Base-by-base conservation (phyloP, 2,888 invertebrate species). In the Coleophora deauratella region DNA sequence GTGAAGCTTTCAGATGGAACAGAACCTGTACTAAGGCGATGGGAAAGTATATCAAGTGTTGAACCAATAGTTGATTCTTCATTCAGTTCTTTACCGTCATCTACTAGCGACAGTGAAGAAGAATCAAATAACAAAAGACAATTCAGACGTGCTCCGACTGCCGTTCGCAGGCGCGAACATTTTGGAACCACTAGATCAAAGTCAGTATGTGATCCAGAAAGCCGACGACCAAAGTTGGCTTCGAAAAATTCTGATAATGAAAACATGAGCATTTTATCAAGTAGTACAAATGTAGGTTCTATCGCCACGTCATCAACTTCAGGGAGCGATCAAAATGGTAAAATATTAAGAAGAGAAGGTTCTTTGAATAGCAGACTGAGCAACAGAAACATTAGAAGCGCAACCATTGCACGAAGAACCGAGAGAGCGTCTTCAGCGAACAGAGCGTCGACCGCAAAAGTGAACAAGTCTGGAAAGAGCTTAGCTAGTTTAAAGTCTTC, bases 21-120 rank as follows among this genome's bases (percentile, higher is more conserved):
- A 1, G 85, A 85, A 45, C 75, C 79, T n/a, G 60, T 81, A 39
- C 49, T 87, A 12, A 86, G 82, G 59, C 69, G 86, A 40, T 89
- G 88, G 76, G 89, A 88, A 51, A 91, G 91, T 57, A 86, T 90
- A 33, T 91, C 91, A 0, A 92, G 92, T 57, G 85, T 91, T 13
- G 91, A 91, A 38, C 91, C 91, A 11, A 88, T 91, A 50, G 82
- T 91, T 21, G 91, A 93, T 72, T 91, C 89, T 33, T 90, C 90
- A 30, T 87, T 89, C 40, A 89, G 89, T 53, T 90, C 89, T 33
- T 72, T 88, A 36, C 88, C 88, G 38, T 78, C 82, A 21, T 82
- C 85, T 1, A 72, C 73, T 27, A 86, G 85, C 47, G 87, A 86
- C 12, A 86, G 78, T 57, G 78, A 88, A 57, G 79, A 81, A 47